Conservation (phyloP, 2,113 vertebrate genomes). For the Peromyscus maniculatus region DNA sequence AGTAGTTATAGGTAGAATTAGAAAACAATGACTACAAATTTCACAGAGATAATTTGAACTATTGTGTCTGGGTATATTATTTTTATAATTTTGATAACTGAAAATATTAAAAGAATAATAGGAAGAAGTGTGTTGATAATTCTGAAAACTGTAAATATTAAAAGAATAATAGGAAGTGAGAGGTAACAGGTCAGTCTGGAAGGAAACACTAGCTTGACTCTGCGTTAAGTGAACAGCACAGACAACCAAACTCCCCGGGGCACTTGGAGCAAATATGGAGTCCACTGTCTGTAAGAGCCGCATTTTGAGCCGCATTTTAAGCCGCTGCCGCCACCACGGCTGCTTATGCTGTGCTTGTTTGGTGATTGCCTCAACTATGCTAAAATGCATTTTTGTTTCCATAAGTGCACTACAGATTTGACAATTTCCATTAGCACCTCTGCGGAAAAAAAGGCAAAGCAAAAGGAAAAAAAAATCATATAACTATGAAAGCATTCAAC, state of each 20-base stretch:
- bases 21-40: conserved; percentile 6
- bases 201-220: neutral
- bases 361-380: neutral
- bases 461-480: conserved; percentile 50
- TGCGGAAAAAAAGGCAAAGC: conserved; percentile 47
- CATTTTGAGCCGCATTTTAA: neutral
- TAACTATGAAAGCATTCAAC: conserved; percentile 58
- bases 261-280: neutral
- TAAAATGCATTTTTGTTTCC: conserved; percentile 60
- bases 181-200: neutral
- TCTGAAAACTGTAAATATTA: no score
- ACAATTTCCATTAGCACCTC: conserved; percentile 56
- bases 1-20: neutral
- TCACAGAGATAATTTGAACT: neutral
- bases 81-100: neutral
- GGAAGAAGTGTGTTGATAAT: neutral
- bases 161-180: no score
- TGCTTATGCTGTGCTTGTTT: neutral
- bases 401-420: neutral
- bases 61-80: neutral
- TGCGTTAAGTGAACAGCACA: neutral
- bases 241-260: neutral
- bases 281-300: neutral
- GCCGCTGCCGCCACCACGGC: neutral
- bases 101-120: no score